phyloP scores from a whole-genome alignment of 1,140 invertebrate species.

The Orchesella cincta region DNA sequence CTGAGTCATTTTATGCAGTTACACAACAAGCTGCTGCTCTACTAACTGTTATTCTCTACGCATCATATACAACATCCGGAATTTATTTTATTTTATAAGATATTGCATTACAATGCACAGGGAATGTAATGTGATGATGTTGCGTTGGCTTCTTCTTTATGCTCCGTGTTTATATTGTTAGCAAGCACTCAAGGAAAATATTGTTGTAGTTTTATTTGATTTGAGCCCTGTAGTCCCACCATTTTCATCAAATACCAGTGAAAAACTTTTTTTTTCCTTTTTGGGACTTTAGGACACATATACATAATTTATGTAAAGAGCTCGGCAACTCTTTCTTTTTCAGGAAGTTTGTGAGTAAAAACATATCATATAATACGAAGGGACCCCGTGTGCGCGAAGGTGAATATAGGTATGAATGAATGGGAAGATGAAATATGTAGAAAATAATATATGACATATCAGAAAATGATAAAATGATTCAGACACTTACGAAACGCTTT shows the following conservation, averaged over 20 bases:
- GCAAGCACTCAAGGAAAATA: not conserved
- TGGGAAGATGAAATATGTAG: not conserved
- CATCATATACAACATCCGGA: constrained; percentile 2
- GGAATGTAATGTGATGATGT: not conserved
- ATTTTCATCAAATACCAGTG: too few species aligned
- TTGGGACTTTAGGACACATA: constrained; percentile 5
- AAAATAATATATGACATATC: constrained; percentile 6
- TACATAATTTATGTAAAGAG: constrained; percentile 26
- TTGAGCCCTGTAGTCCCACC: not conserved
- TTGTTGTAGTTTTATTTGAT: not conserved
- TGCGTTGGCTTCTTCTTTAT: not conserved
- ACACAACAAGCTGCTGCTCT: not conserved
- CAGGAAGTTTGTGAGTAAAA: constrained; percentile 27
- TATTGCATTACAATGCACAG: not conserved
- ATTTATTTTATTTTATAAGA: not conserved
- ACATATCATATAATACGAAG: not conserved
- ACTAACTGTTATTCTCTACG: not conserved
- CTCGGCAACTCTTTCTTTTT: constrained; percentile 12
- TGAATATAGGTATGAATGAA: not conserved
- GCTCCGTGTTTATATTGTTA: not conserved
- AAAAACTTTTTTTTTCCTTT: constrained; percentile 16
- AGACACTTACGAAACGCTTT: not conserved
- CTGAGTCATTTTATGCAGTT: not conserved
- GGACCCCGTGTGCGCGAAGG: not conserved
- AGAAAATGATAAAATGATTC: not conserved